Evolutionary conservation across 35 echinoderm and acorn worm species (phyloP).

Genomic region (Diadema setosum): DNA sequence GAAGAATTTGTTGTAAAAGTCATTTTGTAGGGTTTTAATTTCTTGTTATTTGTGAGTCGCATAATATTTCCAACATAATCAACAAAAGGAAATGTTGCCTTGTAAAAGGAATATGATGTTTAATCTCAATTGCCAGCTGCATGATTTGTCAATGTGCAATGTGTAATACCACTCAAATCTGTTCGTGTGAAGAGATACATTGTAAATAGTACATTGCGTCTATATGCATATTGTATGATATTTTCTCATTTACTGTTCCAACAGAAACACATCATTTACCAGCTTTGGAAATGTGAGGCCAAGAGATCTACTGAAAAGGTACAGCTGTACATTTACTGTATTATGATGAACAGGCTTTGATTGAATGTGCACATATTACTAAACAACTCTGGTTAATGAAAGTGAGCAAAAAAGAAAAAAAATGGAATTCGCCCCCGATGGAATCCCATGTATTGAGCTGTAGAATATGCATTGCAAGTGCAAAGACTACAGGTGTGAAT

Average conservation of each 20-base stretch:
- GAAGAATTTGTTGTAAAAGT: too few relatives aligned
- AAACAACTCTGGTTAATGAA: too few relatives aligned
- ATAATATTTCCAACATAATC: background rate
- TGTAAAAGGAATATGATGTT: background rate
- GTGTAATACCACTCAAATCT: background rate
- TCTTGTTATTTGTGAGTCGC: too few relatives aligned
- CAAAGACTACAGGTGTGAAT: background rate
- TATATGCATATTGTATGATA: background rate
- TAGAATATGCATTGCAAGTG: background rate
- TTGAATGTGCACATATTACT: background rate
- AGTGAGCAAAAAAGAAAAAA: too few relatives aligned
- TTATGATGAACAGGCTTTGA: background rate
- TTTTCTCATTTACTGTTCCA: background rate
- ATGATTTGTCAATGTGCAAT: background rate
- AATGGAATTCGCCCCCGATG: background rate
- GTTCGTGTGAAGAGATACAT: background rate
- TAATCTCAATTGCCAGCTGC: background rate
- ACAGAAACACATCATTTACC: background rate
- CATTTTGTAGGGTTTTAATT: too few relatives aligned
- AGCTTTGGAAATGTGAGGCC: background rate
- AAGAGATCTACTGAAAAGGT: background rate
- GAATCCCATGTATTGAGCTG: background rate
- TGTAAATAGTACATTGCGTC: background rate
- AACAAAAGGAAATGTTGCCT: background rate
- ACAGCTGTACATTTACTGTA: background rate